These are phyloP conservation scores for Manis crassicaudata DNA, from an alignment of 2,797 vertebrate genomes.

Conservation along the genomic window DNA sequence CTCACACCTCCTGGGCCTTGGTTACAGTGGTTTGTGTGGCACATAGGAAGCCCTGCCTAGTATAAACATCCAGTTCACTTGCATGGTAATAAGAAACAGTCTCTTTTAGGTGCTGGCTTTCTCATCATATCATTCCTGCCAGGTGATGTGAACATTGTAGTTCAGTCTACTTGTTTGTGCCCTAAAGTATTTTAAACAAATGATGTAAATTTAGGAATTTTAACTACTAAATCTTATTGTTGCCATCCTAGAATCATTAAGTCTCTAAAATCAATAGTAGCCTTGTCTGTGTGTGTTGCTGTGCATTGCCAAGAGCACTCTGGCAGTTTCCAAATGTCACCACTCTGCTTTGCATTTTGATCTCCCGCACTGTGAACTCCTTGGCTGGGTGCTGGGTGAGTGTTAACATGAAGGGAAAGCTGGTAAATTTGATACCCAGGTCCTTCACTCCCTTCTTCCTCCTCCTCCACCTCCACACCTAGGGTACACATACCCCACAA, in stretches of 20 bases:
- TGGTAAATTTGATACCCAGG: background rate
- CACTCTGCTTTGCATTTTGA: conserved; percentile 15
- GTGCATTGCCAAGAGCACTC: background rate
- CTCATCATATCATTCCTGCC: background rate
- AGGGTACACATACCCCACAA: background rate
- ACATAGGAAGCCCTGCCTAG: background rate
- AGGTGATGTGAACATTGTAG: background rate
- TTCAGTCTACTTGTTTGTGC: background rate
- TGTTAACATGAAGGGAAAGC: conserved; percentile 46
- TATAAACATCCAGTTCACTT: background rate
- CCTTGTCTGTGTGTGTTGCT: background rate
- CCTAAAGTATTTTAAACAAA: conserved; percentile 30
- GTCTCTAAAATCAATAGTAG: conserved; percentile 23
- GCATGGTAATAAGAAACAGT: background rate
- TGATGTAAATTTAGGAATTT: background rate
- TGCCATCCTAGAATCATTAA: background rate
- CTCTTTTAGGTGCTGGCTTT: background rate
- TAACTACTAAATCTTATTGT: background rate
- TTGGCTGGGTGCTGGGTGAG: background rate
- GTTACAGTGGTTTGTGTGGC: background rate
- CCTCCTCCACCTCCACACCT: background rate
- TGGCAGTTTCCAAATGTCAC: conserved; percentile 4
- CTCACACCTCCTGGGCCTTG: background rate
- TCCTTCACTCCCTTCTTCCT: background rate
- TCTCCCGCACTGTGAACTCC: background rate